Evolutionary conservation across 92 coral and sea anemone species (phyloP).

Genomic region (Chrysogorgia sp.): DNA sequence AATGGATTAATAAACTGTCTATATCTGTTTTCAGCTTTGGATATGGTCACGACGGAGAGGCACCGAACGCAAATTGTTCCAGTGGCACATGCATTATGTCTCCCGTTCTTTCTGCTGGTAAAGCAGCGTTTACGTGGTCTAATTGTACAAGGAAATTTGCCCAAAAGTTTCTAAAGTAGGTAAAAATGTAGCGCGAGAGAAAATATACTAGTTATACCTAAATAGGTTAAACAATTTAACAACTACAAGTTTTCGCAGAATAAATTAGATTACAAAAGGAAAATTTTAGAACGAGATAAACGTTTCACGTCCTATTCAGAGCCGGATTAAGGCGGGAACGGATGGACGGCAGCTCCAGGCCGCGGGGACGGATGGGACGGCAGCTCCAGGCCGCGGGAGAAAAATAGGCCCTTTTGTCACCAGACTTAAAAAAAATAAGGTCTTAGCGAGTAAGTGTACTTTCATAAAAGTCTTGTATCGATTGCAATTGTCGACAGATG

Average conservation of each 20-base stretch:
- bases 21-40: conserved; percentile 65
- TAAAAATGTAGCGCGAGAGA: neutral
- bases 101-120: conserved; percentile 65
- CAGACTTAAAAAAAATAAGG: too few relatives aligned
- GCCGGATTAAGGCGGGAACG: too few relatives aligned
- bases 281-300: too few relatives aligned
- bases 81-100: conserved; percentile 78
- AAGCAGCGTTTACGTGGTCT: conserved; percentile 82
- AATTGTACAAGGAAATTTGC: conserved; percentile 64
- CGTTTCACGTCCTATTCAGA: too few relatives aligned
- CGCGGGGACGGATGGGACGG: too few relatives aligned
- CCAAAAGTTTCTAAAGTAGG: conserved; percentile 74
- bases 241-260: neutral
- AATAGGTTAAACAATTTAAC: neutral
- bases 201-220: neutral
- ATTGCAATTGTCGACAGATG: neutral
- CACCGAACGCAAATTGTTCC: conserved; percentile 48
- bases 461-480: neutral
- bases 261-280: too few relatives aligned
- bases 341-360: too few relatives aligned
- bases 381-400: too few relatives aligned
- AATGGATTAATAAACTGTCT: too few relatives aligned
- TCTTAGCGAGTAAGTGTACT: too few relatives aligned
- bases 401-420: too few relatives aligned
- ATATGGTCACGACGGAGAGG: conserved; percentile 69